phyloP scores from a whole-genome alignment of 2,888 invertebrate genomes.

The Mechanitis messenoides region DNA sequence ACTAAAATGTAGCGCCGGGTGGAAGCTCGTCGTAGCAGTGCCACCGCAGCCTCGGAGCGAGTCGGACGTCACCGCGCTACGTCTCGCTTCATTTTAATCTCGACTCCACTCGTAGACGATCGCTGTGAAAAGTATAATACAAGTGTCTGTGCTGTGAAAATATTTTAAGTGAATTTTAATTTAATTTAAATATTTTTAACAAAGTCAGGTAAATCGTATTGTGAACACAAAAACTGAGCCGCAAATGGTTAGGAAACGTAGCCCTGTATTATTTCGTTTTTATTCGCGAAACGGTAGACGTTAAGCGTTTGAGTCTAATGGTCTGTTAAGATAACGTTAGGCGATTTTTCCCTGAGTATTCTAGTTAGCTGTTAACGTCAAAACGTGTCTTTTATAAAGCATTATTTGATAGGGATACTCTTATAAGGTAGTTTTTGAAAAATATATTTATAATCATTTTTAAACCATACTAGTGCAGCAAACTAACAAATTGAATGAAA shows the following conservation, averaged over 20 bases:
- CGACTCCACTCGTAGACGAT: slow-evolving; percentile 13
- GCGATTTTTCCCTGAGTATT: slow-evolving; percentile 34
- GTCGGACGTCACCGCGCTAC: slow-evolving; percentile 42
- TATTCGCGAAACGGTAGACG: slow-evolving; percentile 46
- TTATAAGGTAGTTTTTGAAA: no score
- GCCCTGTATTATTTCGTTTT: slow-evolving; percentile 49
- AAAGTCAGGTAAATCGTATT: slow-evolving; percentile 46
- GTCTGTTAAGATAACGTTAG: slow-evolving; percentile 63
- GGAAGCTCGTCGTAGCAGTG: slow-evolving; percentile 66
- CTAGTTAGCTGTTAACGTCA: slow-evolving; percentile 30
- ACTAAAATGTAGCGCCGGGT: slow-evolving; percentile 59
- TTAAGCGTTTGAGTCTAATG: slow-evolving; percentile 58
- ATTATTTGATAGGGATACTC: not conserved
- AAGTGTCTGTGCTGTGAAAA: slow-evolving; percentile 48
- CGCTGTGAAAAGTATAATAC: slow-evolving; percentile 14
- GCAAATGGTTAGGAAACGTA: slow-evolving; percentile 36
- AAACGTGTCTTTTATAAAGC: slow-evolving; percentile 18
- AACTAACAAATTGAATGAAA: no score
- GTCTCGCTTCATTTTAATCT: slow-evolving; percentile 11
- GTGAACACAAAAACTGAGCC: slow-evolving; percentile 44
- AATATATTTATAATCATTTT: no score
- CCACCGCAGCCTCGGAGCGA: slow-evolving; percentile 60
- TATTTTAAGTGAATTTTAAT: slow-evolving; percentile 28
- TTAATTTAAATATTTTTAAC: not conserved
- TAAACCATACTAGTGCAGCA: no score